Conservation (phyloP, 2,797 vertebrate genomes). For the Xiphorhynchus erythropygius region DNA sequence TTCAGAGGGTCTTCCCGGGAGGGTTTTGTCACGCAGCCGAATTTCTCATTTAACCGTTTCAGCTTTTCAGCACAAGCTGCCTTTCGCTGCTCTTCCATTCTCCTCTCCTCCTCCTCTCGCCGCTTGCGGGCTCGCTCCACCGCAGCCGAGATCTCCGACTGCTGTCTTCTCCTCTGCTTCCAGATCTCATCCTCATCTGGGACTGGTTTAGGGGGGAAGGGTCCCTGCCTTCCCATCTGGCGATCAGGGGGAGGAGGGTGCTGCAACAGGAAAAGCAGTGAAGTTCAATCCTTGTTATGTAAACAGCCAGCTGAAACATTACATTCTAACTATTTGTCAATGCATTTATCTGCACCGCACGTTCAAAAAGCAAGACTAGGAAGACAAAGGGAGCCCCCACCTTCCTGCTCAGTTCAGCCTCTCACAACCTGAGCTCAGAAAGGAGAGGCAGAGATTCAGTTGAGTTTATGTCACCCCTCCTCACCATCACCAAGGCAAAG, state of each 20-base stretch:
- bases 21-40: slow-evolving; percentile 77
- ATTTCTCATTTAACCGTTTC: slow-evolving; percentile 94
- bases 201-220: slow-evolving; percentile 74
- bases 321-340: background rate
- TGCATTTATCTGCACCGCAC: rapidly evolving
- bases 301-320: background rate
- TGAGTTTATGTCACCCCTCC: background rate
- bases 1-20: slow-evolving; percentile 74
- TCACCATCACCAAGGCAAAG: background rate
- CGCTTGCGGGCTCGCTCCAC: slow-evolving; percentile 93
- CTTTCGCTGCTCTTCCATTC: slow-evolving; percentile 96
- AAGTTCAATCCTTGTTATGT: background rate
- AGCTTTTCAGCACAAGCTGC: slow-evolving; percentile 97
- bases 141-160: slow-evolving; percentile 90
- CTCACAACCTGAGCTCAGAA: background rate
- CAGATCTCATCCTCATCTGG: slow-evolving; percentile 94
- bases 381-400: background rate
- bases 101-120: slow-evolving; percentile 92
- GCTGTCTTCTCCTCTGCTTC: slow-evolving; percentile 94
- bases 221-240: slow-evolving; percentile 73
- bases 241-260: slow-evolving; percentile 76
- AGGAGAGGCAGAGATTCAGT: background rate
- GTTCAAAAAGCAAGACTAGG: background rate
- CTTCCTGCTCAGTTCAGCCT: background rate
- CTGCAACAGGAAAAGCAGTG: slow-evolving; percentile 45